phyloP scores from a whole-genome alignment of 2,797 vertebrate species.

The Echiichthys vipera region DNA sequence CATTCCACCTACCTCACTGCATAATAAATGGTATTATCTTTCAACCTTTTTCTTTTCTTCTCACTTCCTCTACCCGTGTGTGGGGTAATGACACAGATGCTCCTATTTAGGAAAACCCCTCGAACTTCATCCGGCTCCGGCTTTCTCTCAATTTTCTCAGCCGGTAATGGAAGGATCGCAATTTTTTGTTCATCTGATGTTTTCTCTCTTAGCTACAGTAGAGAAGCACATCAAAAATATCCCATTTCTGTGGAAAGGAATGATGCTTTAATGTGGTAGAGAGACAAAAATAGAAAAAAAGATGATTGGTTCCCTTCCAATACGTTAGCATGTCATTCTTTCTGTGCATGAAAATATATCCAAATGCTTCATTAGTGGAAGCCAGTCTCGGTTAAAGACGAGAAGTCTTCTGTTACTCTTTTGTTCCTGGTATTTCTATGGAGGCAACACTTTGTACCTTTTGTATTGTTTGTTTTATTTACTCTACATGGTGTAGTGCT shows the following conservation, averaged over 20 bases:
- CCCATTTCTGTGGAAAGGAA: conserved; percentile 7
- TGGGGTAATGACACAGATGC: conserved; percentile 73
- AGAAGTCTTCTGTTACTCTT: conserved; percentile 17
- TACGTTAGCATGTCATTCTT: neutral
- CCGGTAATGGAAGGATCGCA: neutral
- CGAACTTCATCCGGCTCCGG: conserved; percentile 29
- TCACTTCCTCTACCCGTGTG: conserved; percentile 59
- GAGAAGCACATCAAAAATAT: neutral
- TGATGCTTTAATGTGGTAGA: neutral
- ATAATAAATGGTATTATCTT: conserved; percentile 79
- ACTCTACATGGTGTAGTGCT: neutral
- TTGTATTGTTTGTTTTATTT: conserved; percentile 32
- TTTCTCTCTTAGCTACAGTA: conserved; percentile 9
- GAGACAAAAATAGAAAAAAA: neutral
- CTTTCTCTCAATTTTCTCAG: conserved; percentile 41
- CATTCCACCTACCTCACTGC: conserved; percentile 77
- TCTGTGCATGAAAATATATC: conserved; percentile 2
- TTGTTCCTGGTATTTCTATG: conserved; percentile 10
- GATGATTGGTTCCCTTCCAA: conserved; percentile 12
- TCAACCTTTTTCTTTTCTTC: conserved; percentile 51
- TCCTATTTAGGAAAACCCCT: conserved; percentile 71
- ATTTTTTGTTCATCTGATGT: conserved; percentile 28
- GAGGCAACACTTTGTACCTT: conserved; percentile 1
- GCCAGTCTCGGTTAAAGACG: neutral
- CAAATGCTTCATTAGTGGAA: neutral